Evolutionary conservation across 2,797 vertebrate genomes (phyloP), one percentile per base, ranked within the genome.

Genomic region (Scomberomorus guttatus): DNA sequence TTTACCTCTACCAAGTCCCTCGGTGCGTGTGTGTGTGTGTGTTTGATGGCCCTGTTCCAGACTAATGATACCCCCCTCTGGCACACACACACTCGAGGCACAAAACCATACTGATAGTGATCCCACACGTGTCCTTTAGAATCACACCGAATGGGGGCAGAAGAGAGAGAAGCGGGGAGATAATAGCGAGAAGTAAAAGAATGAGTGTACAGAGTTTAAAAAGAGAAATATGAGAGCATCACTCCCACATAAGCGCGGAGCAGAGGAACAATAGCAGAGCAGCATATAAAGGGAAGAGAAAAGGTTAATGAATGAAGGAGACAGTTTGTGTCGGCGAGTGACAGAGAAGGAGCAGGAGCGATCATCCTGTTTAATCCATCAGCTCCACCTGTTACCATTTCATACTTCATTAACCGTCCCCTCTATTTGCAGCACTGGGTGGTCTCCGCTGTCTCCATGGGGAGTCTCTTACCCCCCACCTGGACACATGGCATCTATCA

Each of bases 11-110:
- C 90, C 80, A 4, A 66, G 66, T 77, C 76, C 80, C 72, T 88
- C 78, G 6, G 29, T 60, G 56, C 59, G 71, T 32, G 56, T 70
- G 54, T 72, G 67, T 55, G 44, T 62, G 59, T 75, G 75, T 67
- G 81, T 83, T 29, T 83, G 79, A 79, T 60, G 80, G 88, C 81
- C 75, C 69, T 63, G 1, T 58, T 76, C 84, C 85, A 90, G 75
- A 22, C 87, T 89, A 93, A 94, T 88, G 92, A 92, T 81, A 42
- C 72, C 69, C 79, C 82, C 86, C 83, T 42, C 72, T 80, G 62
- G 32, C 63, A 14, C 29, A 22, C 74, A 20, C 73, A 58, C 72
- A 77, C 82, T 86, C 29, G 0, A 65, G 78, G 84, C 70, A 71
- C 77, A 82, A 76, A 88, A 80, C 76, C 72, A 67, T 70, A 77